Conservation (phyloP, 2,797 vertebrate species). For the Molossus alvarezi region DNA sequence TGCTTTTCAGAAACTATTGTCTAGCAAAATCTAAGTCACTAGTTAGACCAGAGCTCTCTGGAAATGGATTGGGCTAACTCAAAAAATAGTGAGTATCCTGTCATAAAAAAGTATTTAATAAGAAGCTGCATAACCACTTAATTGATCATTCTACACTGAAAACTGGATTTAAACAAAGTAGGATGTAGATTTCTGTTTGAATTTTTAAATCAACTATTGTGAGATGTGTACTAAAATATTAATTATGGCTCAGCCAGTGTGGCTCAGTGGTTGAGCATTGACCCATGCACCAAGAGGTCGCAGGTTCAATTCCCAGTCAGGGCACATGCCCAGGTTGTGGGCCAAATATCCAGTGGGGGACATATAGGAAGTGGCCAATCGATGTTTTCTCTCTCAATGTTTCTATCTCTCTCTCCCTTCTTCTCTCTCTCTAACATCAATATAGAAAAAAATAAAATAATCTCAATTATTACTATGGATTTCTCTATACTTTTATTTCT, state of each 20-base stretch:
- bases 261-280: too few species aligned
- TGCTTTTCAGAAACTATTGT: neutral
- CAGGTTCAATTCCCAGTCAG: too few species aligned
- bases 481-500: neutral
- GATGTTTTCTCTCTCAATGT: too few species aligned
- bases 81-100: neutral
- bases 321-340: too few species aligned
- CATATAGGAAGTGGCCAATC: too few species aligned
- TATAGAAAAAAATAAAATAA: neutral
- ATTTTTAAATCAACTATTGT: neutral
- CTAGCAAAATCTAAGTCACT: neutral
- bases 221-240: neutral
- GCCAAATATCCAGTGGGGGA: too few species aligned
- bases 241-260: neutral
- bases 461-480: neutral
- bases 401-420: too few species aligned
- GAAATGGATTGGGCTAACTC: neutral
- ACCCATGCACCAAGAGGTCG: too few species aligned
- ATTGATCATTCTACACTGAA: neutral
- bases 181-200: neutral
- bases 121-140: neutral
- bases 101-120: neutral
- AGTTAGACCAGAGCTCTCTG: neutral
- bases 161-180: constrained; percentile 6
- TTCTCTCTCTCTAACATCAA: too few species aligned